Base-by-base conservation (phyloP, 2,797 vertebrate genomes). In the Sebastes matsubarae region DNA sequence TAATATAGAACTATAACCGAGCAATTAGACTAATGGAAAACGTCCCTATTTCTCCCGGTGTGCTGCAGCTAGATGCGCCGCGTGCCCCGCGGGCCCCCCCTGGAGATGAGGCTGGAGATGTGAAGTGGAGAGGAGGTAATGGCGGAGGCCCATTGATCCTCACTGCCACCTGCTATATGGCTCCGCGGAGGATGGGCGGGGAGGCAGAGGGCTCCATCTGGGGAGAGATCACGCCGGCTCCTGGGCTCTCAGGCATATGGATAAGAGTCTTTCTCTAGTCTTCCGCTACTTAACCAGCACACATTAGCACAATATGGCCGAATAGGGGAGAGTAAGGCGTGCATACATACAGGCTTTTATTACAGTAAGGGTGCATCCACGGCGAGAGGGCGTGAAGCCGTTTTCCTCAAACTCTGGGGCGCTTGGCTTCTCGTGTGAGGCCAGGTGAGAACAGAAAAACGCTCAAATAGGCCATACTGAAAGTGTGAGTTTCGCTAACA, bases 21-120 rank as follows among this genome's bases (percentile, higher is more conserved):
- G 93, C 93, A 95, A 94, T 94, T 95, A 95, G 89, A 90, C 92
- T 94, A 93, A 93, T 93, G 94, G 93, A 94, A 92, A 93, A 87
- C 80, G 87, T 90, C 89, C 88, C 91, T 75, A 76, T 90, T 84
- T 85, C 86, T 85, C 86, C 86, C 60, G 74, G 86, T 78, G 82
- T 83, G 89, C 85, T 68, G 86, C 85, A 74, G 89, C 68, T 65
- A 90, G 85, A 88, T 72, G 64, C 74, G 54, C 58, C 18, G 54
- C 55, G 2, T 59, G 73, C 86, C 79, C 87, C 80, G 12, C 46
- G 38, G 65, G 78, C 82, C 81, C 84, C 87, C 85, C 68, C 80
- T 22, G 54, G 92, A 89, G 88, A 87, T 58, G 63, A 80, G 85
- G 82, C 85, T 75, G 87, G 79, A 86, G 92, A 84, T 76, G 83